Percentiles rank a stretch among this genome's conserved stretches.
Evolutionary conservation across 2,888 invertebrate genomes (phyloP).

Genomic region (Nasonia oneida): DNA sequence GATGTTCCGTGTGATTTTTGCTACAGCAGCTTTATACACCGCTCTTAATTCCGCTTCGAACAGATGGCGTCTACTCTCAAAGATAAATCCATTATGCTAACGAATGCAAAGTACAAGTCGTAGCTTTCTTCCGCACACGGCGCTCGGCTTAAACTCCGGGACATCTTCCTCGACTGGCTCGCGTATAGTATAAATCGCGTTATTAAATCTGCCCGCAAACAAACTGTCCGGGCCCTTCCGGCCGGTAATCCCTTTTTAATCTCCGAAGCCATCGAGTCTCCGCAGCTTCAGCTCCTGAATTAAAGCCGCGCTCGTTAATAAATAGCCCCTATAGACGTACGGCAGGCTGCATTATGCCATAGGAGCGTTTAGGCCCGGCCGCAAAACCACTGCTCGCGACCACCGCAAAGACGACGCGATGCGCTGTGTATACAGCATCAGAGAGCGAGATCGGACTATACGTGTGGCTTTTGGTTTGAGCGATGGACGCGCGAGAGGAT

Average conservation of each 20-base stretch:
- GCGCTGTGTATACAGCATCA: background rate
- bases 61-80: background rate
- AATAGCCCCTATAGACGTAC: background rate
- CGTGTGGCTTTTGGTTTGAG: background rate
- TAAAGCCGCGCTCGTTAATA: background rate
- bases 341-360: background rate
- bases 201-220: slow-evolving; percentile 5
- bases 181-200: background rate
- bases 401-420: background rate
- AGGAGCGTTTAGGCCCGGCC: background rate
- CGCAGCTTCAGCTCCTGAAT: background rate
- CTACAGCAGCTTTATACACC: too few relatives aligned
- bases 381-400: background rate
- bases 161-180: background rate
- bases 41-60: background rate
- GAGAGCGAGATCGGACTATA: background rate
- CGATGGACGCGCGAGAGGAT: background rate
- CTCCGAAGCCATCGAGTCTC: background rate
- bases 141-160: background rate
- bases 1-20: too few relatives aligned
- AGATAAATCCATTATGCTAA: slow-evolving; percentile 1
- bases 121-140: background rate
- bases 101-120: background rate
- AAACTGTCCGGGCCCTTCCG: background rate
- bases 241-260: background rate